A percentile compares a stretch with the other conserved stretches of the same genome.
Evolutionary conservation across 1,140 invertebrate species (phyloP).

Genomic region (Anastatus disparis): DNA sequence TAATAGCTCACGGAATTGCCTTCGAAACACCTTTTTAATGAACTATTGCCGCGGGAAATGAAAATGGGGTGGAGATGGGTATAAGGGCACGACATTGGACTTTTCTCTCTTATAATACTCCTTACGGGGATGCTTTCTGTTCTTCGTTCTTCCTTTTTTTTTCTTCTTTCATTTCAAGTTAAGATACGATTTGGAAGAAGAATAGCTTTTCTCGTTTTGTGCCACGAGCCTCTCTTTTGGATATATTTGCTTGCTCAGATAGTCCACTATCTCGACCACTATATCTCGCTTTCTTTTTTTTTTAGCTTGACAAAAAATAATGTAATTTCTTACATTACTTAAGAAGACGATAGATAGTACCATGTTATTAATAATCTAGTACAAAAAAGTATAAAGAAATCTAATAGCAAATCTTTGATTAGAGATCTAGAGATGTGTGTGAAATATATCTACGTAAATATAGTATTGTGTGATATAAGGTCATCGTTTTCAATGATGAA

Average conservation of each 20-base stretch:
- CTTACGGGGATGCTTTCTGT: no score
- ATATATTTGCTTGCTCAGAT: not conserved
- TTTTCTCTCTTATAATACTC: constrained; percentile 15
- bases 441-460: no score
- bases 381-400: no score
- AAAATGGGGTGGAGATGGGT: constrained; percentile 68
- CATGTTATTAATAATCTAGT: no score
- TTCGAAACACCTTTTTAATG: constrained; percentile 78
- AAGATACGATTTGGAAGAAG: constrained; percentile 21
- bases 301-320: not conserved
- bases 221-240: not conserved
- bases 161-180: no score
- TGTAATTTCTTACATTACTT: not conserved
- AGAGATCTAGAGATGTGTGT: no score
- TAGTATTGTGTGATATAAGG: no score
- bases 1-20: constrained; percentile 76
- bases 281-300: not conserved
- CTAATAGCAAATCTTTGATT: no score
- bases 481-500: no score
- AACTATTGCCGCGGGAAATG: constrained; percentile 75
- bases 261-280: not conserved
- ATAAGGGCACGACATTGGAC: constrained; percentile 25
- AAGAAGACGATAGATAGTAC: no score
- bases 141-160: no score
- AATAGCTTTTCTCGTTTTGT: not conserved